These are phyloP conservation scores for Aptenodytes forsteri DNA, from an alignment of 2,113 vertebrate genomes.

Conservation along the genomic window DNA sequence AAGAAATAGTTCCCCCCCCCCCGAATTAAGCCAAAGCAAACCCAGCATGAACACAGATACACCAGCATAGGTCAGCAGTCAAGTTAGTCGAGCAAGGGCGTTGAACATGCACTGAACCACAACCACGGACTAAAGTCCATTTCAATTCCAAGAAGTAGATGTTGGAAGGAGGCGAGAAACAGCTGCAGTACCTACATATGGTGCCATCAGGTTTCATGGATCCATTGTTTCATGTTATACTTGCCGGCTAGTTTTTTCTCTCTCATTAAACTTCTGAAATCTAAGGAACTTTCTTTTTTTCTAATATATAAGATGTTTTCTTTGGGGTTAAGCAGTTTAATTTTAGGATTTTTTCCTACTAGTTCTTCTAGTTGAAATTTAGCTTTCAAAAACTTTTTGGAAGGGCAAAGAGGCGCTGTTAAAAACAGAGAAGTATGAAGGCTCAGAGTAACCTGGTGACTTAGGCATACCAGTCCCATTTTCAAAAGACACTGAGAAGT, in stretches of 20 bases:
- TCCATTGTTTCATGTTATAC: background rate
- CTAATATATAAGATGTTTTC: background rate
- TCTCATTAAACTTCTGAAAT: background rate
- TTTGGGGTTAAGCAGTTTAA: background rate
- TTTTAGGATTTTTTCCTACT: background rate
- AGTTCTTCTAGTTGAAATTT: background rate
- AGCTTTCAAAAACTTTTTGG: background rate
- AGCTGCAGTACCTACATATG: background rate
- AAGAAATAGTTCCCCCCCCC: background rate
- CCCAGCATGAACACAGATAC: background rate
- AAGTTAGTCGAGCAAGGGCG: background rate
- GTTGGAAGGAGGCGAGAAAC: background rate
- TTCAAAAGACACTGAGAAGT: background rate
- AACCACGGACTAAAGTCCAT: background rate
- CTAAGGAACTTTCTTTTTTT: background rate
- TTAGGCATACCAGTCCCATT: background rate
- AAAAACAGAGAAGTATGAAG: background rate
- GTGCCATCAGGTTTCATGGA: background rate
- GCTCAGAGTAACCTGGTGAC: background rate
- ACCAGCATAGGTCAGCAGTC: background rate
- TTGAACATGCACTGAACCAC: background rate
- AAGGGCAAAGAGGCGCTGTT: background rate
- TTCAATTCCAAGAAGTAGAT: background rate
- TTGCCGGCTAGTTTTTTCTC: background rate
- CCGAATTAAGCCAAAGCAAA: background rate